These are phyloP conservation scores for chimpanzee (Pan troglodytes) DNA, from an alignment of 2,113 vertebrate genomes.

Conservation along the genomic window NHGRI_mPanTro3-v2.1_pri NC_072412.2:102463001-102463500, in stretches of 20 bases:
- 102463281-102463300: not conserved
- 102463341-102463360: not conserved
- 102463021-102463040: not conserved
- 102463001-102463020: not conserved
- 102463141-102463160: not conserved
- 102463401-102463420: constrained; percentile 39
- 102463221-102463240: not conserved
- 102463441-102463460: constrained; percentile 74
- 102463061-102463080: not conserved
- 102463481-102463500: constrained; percentile 62
- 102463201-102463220: constrained; percentile 17
- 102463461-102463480: constrained; percentile 74
- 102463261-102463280: constrained; percentile 27
- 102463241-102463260: not conserved
- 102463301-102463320: not conserved
- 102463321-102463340: constrained; percentile 17
- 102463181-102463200: not conserved
- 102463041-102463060: not conserved
- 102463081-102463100: not conserved
- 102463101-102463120: not conserved
- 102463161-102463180: not conserved
- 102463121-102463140: constrained; percentile 20
- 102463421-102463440: constrained; percentile 54
- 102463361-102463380: not conserved
- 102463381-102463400: constrained; percentile 20